These are phyloP conservation scores for Noctua fimbriata DNA, from an alignment of 2,888 invertebrate species.

Conservation along the genomic window DNA sequence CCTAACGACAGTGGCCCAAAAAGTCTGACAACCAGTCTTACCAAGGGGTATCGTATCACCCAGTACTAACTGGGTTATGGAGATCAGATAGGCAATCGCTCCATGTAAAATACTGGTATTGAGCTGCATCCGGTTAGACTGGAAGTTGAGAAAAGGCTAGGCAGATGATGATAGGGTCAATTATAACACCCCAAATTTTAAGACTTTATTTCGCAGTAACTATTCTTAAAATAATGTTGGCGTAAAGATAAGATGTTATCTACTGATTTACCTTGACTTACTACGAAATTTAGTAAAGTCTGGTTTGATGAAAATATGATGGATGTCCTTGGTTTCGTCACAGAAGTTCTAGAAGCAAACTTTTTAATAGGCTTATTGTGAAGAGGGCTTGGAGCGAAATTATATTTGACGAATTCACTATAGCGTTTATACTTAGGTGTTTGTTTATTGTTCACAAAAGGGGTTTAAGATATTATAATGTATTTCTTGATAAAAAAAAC, in stretches of 20 bases:
- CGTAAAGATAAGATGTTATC: neutral
- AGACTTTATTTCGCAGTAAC: neutral
- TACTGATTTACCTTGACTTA: neutral
- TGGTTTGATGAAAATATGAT: slow-evolving; percentile 45
- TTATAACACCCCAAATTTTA: neutral
- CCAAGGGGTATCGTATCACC: too few relatives aligned
- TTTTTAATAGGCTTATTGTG: slow-evolving; percentile 58
- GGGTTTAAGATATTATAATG: slow-evolving; percentile 4
- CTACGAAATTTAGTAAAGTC: slow-evolving; percentile 19
- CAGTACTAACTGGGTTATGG: too few relatives aligned
- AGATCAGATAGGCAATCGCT: too few relatives aligned
- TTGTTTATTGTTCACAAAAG: slow-evolving; percentile 31
- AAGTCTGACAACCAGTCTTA: too few relatives aligned
- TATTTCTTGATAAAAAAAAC: neutral
- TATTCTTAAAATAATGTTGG: neutral
- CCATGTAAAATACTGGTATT: too few relatives aligned
- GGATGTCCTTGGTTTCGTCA: slow-evolving; percentile 24
- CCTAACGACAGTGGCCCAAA: too few relatives aligned
- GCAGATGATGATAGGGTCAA: neutral
- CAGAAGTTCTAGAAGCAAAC: slow-evolving; percentile 41
- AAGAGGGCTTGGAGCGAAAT: slow-evolving; percentile 28
- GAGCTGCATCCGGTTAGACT: too few relatives aligned
- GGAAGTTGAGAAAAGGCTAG: too few relatives aligned
- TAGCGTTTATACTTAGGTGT: slow-evolving; percentile 33
- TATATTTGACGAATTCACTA: slow-evolving; percentile 40